Conservation (phyloP, 2,888 invertebrate genomes). For the Xestoiulus laeticollis region DNA sequence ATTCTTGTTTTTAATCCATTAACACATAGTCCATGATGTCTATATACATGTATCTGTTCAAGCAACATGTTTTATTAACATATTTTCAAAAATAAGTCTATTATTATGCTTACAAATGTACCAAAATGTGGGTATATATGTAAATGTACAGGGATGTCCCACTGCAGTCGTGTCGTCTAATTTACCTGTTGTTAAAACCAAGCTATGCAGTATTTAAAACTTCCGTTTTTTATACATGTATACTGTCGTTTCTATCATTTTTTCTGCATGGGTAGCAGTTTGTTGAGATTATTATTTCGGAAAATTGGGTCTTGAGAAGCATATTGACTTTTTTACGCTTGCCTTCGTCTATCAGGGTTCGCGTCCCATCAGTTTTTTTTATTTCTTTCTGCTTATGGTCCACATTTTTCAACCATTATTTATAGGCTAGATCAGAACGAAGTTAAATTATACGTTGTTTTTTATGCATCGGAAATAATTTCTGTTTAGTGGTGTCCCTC, state of each 20-base stretch:
- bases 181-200: too few species aligned
- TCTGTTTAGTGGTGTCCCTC: constrained; percentile 23
- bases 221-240: too few species aligned
- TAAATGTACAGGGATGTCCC: too few species aligned
- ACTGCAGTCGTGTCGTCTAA: too few species aligned
- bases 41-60: too few species aligned
- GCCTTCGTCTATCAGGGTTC: not conserved
- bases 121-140: too few species aligned
- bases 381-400: not conserved
- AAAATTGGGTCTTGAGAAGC: not conserved
- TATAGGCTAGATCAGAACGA: not conserved
- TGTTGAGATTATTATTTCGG: not conserved
- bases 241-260: not conserved
- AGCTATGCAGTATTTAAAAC: too few species aligned
- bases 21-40: too few species aligned
- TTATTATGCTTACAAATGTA: too few species aligned
- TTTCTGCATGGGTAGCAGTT: not conserved
- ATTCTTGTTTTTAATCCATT: too few species aligned
- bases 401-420: not conserved
- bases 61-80: too few species aligned
- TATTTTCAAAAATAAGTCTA: too few species aligned
- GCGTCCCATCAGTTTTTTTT: not conserved
- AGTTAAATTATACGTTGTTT: constrained; percentile 27
- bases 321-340: not conserved
- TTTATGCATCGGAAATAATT: constrained; percentile 10